phyloP scores from a whole-genome alignment of 2,797 vertebrate species.

The Carduelis carduelis region DNA sequence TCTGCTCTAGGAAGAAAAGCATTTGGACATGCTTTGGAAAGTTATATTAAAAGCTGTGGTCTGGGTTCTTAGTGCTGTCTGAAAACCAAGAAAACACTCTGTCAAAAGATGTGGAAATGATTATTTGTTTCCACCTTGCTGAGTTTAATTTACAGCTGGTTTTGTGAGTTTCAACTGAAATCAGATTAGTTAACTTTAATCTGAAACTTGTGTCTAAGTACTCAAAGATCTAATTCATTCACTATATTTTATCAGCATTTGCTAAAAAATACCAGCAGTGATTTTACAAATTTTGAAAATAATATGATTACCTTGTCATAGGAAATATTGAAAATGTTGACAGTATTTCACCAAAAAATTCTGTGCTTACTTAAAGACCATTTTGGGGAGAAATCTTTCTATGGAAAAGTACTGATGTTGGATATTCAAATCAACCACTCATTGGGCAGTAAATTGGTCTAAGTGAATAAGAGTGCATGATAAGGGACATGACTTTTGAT shows the following conservation, averaged over 20 bases:
- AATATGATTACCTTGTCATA: background rate
- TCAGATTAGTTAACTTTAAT: background rate
- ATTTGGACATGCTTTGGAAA: background rate
- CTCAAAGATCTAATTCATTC: background rate
- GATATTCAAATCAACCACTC: background rate
- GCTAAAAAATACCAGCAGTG: background rate
- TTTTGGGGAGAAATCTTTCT: background rate
- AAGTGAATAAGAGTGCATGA: background rate
- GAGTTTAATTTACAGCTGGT: background rate
- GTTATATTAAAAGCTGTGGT: background rate
- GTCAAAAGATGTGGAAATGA: background rate
- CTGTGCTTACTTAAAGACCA: background rate
- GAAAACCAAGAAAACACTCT: background rate
- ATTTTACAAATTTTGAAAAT: background rate
- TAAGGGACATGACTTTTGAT: background rate
- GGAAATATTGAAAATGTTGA: background rate
- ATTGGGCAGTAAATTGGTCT: background rate
- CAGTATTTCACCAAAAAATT: background rate
- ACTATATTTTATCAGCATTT: background rate
- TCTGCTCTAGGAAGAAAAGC: background rate
- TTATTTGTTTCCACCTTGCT: background rate
- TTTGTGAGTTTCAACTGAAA: constrained; percentile 10
- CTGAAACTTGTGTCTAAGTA: background rate
- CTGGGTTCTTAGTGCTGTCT: background rate
- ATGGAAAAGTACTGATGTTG: background rate